A percentile compares a stretch with the other conserved stretches of the same genome.
Conservation (phyloP, 2,888 invertebrate species). For the Proisotoma minuta region DNA sequence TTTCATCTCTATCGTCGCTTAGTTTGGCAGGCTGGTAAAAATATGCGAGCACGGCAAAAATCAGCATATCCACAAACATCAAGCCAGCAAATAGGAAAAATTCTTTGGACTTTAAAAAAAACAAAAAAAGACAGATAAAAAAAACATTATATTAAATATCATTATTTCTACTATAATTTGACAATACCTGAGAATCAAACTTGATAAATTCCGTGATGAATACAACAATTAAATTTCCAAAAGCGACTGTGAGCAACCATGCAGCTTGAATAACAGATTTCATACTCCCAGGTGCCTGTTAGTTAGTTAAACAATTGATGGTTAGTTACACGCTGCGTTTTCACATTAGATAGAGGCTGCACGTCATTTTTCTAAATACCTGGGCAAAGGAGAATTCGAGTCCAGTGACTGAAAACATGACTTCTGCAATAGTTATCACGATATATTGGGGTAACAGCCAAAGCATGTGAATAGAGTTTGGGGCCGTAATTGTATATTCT, state of each 20-base stretch:
- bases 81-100: conserved; percentile 69
- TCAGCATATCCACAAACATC: conserved; percentile 63
- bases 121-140: conserved; percentile 11
- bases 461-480: conserved; percentile 64
- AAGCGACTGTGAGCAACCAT: conserved; percentile 58
- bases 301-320: conserved; percentile 38
- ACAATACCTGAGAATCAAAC: conserved; percentile 52
- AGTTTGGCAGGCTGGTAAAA: conserved; percentile 52
- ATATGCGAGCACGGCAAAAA: conserved; percentile 55
- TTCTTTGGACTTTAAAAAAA: conserved; percentile 61
- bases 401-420: conserved; percentile 94
- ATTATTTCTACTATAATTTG: conserved; percentile 46
- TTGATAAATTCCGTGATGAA: conserved; percentile 53
- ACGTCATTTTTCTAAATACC: conserved; percentile 49
- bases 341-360: too few relatives aligned
- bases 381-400: conserved; percentile 91
- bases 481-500: conserved; percentile 60
- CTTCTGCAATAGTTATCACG: conserved; percentile 88
- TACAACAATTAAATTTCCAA: conserved; percentile 59
- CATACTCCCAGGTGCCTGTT: conserved; percentile 56
- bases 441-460: conserved; percentile 90
- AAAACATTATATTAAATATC: conserved; percentile 50
- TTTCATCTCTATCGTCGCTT: too few relatives aligned
- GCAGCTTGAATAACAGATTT: conserved; percentile 59
- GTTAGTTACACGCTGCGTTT: too few relatives aligned